A percentile compares a stretch with the other conserved stretches of the same genome.
Conservation (phyloP, 2,113 vertebrate genomes). For the Phrynosoma blainvillii region DNA sequence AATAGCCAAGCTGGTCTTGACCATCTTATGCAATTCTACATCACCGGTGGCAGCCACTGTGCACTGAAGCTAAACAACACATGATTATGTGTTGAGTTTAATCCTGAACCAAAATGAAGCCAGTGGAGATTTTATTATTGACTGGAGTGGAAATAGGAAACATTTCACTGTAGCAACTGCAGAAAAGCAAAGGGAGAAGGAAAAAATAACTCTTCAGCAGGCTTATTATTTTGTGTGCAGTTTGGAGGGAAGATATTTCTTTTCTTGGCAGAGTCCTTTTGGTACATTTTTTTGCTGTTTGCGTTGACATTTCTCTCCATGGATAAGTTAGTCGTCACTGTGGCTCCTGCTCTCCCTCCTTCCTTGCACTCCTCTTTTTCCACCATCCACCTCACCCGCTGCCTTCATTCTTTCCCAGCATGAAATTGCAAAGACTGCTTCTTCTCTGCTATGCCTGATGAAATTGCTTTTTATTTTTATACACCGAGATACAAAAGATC, state of each 20-base stretch:
- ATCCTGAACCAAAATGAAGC: fast-evolving
- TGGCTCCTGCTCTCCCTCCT: neutral
- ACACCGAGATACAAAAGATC: conserved; percentile 7
- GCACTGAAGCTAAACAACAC: neutral
- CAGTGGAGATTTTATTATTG: neutral
- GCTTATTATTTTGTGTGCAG: conserved; percentile 15
- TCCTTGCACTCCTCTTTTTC: neutral
- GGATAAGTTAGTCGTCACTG: conserved; percentile 32
- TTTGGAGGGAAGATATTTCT: conserved; percentile 12
- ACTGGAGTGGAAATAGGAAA: neutral
- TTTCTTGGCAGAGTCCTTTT: neutral
- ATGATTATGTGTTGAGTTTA: fast-evolving
- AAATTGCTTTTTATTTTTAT: conserved; percentile 60
- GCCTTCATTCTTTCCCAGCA: neutral
- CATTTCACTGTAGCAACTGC: neutral
- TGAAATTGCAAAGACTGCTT: neutral
- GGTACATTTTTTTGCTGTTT: neutral
- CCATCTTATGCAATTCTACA: neutral
- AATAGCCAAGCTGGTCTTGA: neutral
- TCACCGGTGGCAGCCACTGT: neutral
- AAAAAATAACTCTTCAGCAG: neutral
- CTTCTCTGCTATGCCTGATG: neutral
- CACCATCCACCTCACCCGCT: neutral
- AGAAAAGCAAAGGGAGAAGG: neutral
- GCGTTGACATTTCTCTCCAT: neutral